Percentiles rank a stretch among this genome's conserved stretches.
These are phyloP conservation scores for Ellobius talpinus DNA, from an alignment of 2,113 vertebrate species.

Conservation along the genomic window DNA sequence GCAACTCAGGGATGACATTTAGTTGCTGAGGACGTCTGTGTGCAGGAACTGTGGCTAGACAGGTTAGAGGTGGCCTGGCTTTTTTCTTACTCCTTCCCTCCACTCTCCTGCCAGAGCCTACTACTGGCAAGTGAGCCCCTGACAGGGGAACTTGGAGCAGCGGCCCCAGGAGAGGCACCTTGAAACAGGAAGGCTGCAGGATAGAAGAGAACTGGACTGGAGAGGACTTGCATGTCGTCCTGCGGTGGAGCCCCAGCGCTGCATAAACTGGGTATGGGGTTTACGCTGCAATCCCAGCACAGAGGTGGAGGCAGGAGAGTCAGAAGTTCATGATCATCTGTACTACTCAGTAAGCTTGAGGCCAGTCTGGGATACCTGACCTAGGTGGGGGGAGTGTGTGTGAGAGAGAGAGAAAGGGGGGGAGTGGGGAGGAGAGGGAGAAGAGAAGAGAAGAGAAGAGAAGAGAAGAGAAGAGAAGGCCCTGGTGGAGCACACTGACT, in stretches of 20 bases:
- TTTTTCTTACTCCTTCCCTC: neutral
- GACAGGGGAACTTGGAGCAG: too few relatives aligned
- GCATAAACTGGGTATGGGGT: neutral
- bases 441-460: neutral
- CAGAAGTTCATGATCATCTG: neutral
- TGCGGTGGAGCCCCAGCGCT: neutral
- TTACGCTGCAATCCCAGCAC: neutral
- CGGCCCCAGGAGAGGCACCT: neutral
- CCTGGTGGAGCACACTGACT: neutral
- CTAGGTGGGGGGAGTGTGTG: too few relatives aligned
- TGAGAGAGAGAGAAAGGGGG: neutral
- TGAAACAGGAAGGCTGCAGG: too few relatives aligned
- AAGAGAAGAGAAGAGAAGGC: neutral
- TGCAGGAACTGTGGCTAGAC: neutral
- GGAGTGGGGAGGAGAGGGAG: neutral
- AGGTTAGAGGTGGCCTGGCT: too few relatives aligned
- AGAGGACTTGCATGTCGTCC: neutral
- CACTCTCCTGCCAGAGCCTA: neutral
- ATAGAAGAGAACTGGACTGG: neutral
- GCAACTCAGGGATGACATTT: neutral
- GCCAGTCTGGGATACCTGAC: too few relatives aligned
- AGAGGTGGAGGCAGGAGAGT: neutral
- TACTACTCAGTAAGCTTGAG: neutral
- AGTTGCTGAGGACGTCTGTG: neutral
- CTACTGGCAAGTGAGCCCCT: neutral